A percentile compares a stretch with the other conserved stretches of the same genome.
phyloP scores from a whole-genome alignment of 2,888 invertebrate species.

The Meteorus colon region DNA sequence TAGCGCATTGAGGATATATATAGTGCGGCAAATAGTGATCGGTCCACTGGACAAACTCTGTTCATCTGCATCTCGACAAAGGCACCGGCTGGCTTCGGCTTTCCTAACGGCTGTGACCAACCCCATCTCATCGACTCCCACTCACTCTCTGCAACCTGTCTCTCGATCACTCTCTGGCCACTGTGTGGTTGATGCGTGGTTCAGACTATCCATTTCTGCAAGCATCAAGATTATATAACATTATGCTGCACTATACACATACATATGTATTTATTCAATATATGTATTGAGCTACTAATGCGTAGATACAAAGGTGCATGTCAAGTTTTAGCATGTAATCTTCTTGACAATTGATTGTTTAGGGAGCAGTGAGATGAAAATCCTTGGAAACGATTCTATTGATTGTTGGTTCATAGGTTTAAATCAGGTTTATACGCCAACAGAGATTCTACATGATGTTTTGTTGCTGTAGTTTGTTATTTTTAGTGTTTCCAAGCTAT shows the following conservation, averaged over 20 bases:
- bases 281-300: background rate
- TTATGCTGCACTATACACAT: background rate
- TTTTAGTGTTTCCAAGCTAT: no score
- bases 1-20: slow-evolving; percentile 62
- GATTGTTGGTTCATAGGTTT: background rate
- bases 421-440: no score
- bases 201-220: background rate
- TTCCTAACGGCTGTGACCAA: slow-evolving; percentile 28
- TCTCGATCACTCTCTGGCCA: slow-evolving; percentile 2
- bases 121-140: background rate
- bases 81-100: slow-evolving; percentile 43
- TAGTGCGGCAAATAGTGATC: slow-evolving; percentile 52
- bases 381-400: background rate
- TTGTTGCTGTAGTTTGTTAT: no score
- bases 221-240: slow-evolving; percentile 3
- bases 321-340: background rate
- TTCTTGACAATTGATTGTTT: background rate
- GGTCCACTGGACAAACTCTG: slow-evolving; percentile 57
- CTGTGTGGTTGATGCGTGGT: background rate
- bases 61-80: slow-evolving; percentile 56
- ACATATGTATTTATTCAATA: background rate
- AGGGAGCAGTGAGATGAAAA: background rate
- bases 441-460: no score
- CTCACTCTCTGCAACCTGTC: background rate
- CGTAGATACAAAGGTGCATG: background rate